phyloP scores from a whole-genome alignment of 2,888 invertebrate genomes.

The Phaedon cochleariae region DNA sequence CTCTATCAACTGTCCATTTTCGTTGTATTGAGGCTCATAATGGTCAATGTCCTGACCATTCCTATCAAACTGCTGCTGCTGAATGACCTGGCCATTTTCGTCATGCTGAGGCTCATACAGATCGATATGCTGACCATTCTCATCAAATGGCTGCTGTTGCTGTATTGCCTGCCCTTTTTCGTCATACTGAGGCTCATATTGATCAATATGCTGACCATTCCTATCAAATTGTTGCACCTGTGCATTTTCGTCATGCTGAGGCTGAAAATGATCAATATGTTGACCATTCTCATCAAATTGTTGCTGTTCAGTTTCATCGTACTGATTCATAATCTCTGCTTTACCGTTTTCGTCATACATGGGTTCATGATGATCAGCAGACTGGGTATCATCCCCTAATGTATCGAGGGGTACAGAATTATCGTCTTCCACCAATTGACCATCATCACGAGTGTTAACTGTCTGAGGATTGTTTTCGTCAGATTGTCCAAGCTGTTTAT shows the following conservation, averaged over 20 bases:
- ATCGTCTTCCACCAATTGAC: no score
- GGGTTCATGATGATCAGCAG: no score
- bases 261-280: no score
- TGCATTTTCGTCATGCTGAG: slow-evolving; percentile 21
- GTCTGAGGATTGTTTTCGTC: no score
- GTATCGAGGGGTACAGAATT: no score
- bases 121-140: slow-evolving; percentile 34
- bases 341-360: no score
- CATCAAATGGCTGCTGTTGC: slow-evolving; percentile 41
- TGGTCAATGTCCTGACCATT: slow-evolving; percentile 31
- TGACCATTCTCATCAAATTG: no score
- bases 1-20: slow-evolving; percentile 34
- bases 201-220: slow-evolving; percentile 27
- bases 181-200: slow-evolving; percentile 30
- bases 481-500: no score
- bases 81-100: slow-evolving; percentile 24
- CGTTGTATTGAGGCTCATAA: slow-evolving; percentile 31
- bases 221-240: not conserved
- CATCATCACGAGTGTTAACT: no score
- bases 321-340: not conserved
- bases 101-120: slow-evolving; percentile 19
- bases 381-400: no score
- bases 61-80: slow-evolving; percentile 30
- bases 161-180: slow-evolving; percentile 30
- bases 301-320: slow-evolving; percentile 15